phyloP scores from a whole-genome alignment of 2,888 invertebrate genomes.

The Caenorhabditis auriculariae region DNA sequence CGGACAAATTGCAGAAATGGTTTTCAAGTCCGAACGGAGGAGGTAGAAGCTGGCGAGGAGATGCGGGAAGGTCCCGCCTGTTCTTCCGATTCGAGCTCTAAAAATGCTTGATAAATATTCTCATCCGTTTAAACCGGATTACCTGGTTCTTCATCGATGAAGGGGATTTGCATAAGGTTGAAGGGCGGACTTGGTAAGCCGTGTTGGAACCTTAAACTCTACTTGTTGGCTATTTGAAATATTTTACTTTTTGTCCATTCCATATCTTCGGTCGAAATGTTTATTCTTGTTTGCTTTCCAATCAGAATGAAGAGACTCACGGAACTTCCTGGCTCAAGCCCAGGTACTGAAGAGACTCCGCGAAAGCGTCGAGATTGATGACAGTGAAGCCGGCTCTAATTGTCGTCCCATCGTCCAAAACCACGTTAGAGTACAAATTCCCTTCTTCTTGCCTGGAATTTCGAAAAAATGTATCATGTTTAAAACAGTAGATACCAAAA shows the following conservation, averaged over 20 bases:
- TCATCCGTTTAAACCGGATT: too few species aligned
- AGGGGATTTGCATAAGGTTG: constrained; percentile 18
- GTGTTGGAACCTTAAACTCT: constrained; percentile 8
- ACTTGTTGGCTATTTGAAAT: background rate
- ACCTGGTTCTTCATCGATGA: constrained; percentile 38
- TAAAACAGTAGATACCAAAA: too few species aligned
- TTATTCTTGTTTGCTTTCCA: too few species aligned
- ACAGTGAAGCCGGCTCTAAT: constrained; percentile 28
- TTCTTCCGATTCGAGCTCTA: too few species aligned
- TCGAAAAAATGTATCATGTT: too few species aligned
- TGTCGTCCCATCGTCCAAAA: constrained; percentile 11
- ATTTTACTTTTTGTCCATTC: too few species aligned
- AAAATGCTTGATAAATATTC: too few species aligned
- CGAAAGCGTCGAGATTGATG: constrained; percentile 26
- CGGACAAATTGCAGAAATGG: too few species aligned
- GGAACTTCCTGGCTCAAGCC: constrained; percentile 19
- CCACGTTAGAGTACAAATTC: constrained; percentile 10
- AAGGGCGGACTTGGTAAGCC: constrained; percentile 36
- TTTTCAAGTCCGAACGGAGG: too few species aligned
- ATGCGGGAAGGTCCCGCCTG: too few species aligned
- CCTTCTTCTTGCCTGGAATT: constrained; percentile 2
- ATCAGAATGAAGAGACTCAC: background rate
- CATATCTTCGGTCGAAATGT: too few species aligned
- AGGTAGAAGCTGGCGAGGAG: too few species aligned
- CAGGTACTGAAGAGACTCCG: constrained; percentile 18